Percentiles rank a stretch among this genome's conserved stretches.
Conservation (phyloP, 2,797 vertebrate species). For the Sphaeramia orbicularis region DNA sequence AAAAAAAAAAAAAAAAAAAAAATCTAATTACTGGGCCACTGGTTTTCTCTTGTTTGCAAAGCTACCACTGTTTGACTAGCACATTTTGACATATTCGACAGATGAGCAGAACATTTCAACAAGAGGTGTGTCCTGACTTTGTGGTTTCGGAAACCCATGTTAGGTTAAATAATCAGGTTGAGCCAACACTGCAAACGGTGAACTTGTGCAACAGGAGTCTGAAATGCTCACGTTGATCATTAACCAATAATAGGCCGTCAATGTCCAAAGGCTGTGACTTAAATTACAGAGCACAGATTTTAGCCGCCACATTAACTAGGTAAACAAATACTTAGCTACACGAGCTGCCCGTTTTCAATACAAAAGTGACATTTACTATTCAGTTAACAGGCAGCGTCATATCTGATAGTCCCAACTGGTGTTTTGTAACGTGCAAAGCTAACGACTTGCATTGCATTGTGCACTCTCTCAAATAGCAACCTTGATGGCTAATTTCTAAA, state of each 20-base stretch:
- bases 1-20: not conserved
- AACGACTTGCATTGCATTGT: no score
- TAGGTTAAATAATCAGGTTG: not conserved
- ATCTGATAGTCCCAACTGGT: not conserved
- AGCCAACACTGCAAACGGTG: not conserved
- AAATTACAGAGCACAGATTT: not conserved
- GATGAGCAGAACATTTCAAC: not conserved
- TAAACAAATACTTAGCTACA: accelerated
- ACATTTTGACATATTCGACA: not conserved
- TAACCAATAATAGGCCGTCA: not conserved
- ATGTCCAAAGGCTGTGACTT: slow-evolving; percentile 45
- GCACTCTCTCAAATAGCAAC: no score
- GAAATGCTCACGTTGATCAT: slow-evolving; percentile 31
- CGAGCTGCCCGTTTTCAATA: not conserved
- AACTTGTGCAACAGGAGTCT: slow-evolving; percentile 55
- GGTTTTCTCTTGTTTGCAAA: not conserved
- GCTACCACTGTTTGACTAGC: not conserved
- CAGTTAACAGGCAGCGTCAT: not conserved
- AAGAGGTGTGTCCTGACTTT: not conserved
- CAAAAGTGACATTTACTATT: no score
- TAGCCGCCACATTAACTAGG: not conserved
- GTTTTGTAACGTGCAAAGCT: not conserved
- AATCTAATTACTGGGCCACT: not conserved
- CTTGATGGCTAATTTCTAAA: no score
- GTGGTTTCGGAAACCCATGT: not conserved